These are phyloP conservation scores for Polyploca ridens DNA, from an alignment of 2,888 invertebrate genomes.

Conservation along the genomic window DNA sequence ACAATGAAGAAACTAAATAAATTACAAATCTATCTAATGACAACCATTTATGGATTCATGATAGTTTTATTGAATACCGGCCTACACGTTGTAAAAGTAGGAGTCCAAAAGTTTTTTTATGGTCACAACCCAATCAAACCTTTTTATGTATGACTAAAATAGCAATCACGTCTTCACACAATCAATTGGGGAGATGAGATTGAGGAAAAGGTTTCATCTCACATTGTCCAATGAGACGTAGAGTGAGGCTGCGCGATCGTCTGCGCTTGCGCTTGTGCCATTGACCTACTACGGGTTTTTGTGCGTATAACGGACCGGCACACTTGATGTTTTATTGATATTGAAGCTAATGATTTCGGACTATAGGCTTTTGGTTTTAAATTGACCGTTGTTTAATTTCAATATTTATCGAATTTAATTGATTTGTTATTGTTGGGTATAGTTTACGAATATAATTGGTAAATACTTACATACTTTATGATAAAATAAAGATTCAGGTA, in stretches of 20 bases:
- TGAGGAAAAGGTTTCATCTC: slow-evolving; percentile 35
- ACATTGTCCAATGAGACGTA: slow-evolving; percentile 42
- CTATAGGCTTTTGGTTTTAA: slow-evolving; percentile 45
- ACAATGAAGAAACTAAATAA: neutral
- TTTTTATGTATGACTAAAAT: slow-evolving; percentile 1
- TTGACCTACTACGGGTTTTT: slow-evolving; percentile 81
- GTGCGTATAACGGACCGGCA: slow-evolving; percentile 77
- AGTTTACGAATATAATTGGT: neutral
- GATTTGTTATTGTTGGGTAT: neutral
- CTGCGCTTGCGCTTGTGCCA: slow-evolving; percentile 64
- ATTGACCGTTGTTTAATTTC: slow-evolving; percentile 30
- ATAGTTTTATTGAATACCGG: slow-evolving; percentile 2
- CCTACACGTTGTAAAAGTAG: slow-evolving; percentile 7
- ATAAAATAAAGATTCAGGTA: neutral
- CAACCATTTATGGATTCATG: slow-evolving; percentile 3
- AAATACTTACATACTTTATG: too few species aligned
- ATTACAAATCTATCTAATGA: neutral
- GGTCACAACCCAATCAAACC: neutral
- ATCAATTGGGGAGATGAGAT: slow-evolving; percentile 24
- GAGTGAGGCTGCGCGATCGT: slow-evolving; percentile 21
- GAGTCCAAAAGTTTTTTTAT: neutral
- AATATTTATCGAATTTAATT: neutral
- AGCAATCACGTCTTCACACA: slow-evolving; percentile 1
- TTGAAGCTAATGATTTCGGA: slow-evolving; percentile 66
- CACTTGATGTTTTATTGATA: slow-evolving; percentile 79